These are phyloP conservation scores for Siniperca knerii DNA, from an alignment of 2,113 vertebrate genomes.

Conservation along the genomic window DNA sequence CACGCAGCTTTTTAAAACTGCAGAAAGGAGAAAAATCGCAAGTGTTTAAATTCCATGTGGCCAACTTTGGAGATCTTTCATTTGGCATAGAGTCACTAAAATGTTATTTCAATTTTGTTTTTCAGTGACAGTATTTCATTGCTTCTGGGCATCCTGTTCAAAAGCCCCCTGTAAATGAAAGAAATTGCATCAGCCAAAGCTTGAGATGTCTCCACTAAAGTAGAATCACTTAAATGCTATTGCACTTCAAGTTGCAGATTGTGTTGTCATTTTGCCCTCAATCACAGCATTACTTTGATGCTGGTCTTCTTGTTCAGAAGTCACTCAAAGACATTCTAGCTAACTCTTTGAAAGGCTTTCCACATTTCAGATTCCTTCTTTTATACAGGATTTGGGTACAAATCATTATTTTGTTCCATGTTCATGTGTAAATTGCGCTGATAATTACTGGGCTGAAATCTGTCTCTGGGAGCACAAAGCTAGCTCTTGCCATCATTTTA, in stretches of 20 bases:
- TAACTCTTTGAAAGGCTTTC: slow-evolving; percentile 27
- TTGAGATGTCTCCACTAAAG: slow-evolving; percentile 32
- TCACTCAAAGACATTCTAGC: slow-evolving; percentile 28
- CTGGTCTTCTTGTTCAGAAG: slow-evolving; percentile 18
- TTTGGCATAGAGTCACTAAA: slow-evolving; percentile 50
- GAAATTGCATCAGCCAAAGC: slow-evolving; percentile 52
- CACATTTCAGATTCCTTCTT: slow-evolving; percentile 24
- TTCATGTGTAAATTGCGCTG: slow-evolving; percentile 58
- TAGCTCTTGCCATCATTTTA: slow-evolving; percentile 55
- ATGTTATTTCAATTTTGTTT: slow-evolving; percentile 61
- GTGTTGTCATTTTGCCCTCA: slow-evolving; percentile 55
- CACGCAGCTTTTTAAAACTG: slow-evolving; percentile 51
- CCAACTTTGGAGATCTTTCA: slow-evolving; percentile 61
- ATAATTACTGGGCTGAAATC: slow-evolving; percentile 69
- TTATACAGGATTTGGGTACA: slow-evolving; percentile 27
- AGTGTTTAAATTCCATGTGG: slow-evolving; percentile 63
- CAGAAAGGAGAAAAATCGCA: slow-evolving; percentile 32
- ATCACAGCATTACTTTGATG: slow-evolving; percentile 47
- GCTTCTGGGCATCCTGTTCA: slow-evolving; percentile 57
- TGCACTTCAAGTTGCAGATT: slow-evolving; percentile 51
- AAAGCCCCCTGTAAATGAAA: slow-evolving; percentile 46
- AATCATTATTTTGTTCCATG: slow-evolving; percentile 44
- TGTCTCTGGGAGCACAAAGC: slow-evolving; percentile 60
- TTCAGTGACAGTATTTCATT: slow-evolving; percentile 42
- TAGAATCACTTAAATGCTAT: slow-evolving; percentile 46